phyloP scores from a whole-genome alignment of 2,888 invertebrate species.

The Brenthis ino region DNA sequence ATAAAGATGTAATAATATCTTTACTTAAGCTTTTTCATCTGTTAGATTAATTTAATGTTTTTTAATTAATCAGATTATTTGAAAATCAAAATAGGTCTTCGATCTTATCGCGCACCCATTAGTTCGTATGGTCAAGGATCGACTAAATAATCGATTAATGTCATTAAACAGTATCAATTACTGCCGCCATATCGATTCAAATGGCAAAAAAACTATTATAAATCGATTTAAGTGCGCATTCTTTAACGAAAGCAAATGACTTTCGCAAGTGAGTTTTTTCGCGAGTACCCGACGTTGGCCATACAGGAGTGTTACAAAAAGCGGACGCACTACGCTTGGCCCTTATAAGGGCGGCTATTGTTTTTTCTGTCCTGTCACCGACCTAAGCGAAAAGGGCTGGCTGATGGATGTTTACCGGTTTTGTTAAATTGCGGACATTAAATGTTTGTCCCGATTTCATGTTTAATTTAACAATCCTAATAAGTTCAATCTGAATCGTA shows the following conservation, averaged over 20 bases:
- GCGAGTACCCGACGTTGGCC: slow-evolving; percentile 34
- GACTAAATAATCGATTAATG: slow-evolving; percentile 21
- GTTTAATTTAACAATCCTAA: slow-evolving; percentile 27
- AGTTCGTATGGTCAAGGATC: slow-evolving; percentile 1
- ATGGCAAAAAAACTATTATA: slow-evolving; percentile 34
- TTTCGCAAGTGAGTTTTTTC: slow-evolving; percentile 36
- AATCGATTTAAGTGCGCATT: slow-evolving; percentile 35
- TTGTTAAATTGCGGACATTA: slow-evolving; percentile 40
- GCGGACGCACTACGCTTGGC: slow-evolving; percentile 25
- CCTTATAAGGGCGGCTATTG: slow-evolving; percentile 56
- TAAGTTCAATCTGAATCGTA: slow-evolving; percentile 11
- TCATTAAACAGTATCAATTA: slow-evolving; percentile 34
- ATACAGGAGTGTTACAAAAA: slow-evolving; percentile 39
- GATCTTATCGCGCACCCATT: slow-evolving; percentile 16
- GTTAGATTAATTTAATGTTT: too few species aligned
- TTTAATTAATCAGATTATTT: neutral
- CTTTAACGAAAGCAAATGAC: slow-evolving; percentile 41
- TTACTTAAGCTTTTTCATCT: too few species aligned
- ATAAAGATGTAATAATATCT: neutral
- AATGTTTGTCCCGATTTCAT: slow-evolving; percentile 33
- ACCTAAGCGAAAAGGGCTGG: slow-evolving; percentile 42
- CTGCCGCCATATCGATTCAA: slow-evolving; percentile 39
- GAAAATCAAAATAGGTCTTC: neutral
- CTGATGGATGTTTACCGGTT: slow-evolving; percentile 48
- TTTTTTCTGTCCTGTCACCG: slow-evolving; percentile 54